Conservation (phyloP, 2,888 invertebrate genomes). For the Tenthredo scrophulariae region DNA sequence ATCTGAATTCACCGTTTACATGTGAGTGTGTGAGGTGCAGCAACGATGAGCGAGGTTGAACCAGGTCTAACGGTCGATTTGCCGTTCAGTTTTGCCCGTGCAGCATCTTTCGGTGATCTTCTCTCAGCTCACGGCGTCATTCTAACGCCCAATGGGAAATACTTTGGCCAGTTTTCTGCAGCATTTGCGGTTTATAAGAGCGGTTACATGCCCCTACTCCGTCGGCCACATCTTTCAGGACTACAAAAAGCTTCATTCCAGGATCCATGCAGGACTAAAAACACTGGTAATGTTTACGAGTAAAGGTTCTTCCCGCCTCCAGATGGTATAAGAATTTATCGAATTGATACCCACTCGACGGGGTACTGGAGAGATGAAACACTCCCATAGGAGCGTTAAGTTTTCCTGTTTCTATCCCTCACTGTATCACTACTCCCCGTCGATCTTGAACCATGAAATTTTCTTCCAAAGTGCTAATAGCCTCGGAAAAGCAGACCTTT, state of each 20-base stretch:
- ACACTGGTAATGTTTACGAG: background rate
- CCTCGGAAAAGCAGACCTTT: background rate
- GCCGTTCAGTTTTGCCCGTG: slow-evolving; percentile 33
- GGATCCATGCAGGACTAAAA: background rate
- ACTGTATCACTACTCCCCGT: background rate
- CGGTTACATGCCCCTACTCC: background rate
- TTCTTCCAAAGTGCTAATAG: background rate
- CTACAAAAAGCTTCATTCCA: background rate
- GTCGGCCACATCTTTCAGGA: background rate
- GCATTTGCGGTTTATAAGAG: slow-evolving; percentile 42
- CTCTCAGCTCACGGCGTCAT: slow-evolving; percentile 13
- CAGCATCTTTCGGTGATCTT: slow-evolving; percentile 37
- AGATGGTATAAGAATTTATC: slow-evolving; percentile 17
- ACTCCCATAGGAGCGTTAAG: background rate
- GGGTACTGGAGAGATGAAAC: background rate
- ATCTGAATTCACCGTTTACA: slow-evolving; percentile 36
- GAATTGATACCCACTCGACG: slow-evolving; percentile 13
- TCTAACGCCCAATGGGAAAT: background rate
- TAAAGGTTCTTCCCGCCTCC: background rate
- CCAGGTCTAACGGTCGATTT: slow-evolving; percentile 37
- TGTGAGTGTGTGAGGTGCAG: background rate
- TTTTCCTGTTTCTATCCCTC: background rate
- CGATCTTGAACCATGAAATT: slow-evolving; percentile 21
- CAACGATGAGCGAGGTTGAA: slow-evolving; percentile 7
- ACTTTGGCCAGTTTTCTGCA: slow-evolving; percentile 39